A percentile compares a stretch with the other conserved stretches of the same genome.
Evolutionary conservation across 2,797 vertebrate genomes (phyloP).

Genomic region (Champsocephalus gunnari): DNA sequence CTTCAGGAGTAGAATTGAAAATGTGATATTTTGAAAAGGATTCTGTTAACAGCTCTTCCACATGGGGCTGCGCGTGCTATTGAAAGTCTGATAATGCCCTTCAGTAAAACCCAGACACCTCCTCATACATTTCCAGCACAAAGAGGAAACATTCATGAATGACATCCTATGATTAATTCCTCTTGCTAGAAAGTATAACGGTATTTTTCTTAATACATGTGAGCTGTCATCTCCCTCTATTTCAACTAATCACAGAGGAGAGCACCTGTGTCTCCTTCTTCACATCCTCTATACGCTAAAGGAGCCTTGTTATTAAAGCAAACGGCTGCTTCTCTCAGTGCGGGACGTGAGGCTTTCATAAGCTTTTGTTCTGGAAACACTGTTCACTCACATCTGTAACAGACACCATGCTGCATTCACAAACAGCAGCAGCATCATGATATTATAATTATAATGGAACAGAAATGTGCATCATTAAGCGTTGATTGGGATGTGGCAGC

Average conservation of each 20-base stretch:
- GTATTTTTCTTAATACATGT: slow-evolving; percentile 32
- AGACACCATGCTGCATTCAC: neutral
- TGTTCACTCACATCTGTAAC: slow-evolving; percentile 5
- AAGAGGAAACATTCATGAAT: slow-evolving; percentile 12
- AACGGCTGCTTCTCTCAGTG: slow-evolving; percentile 16
- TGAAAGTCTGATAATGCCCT: slow-evolving; percentile 1
- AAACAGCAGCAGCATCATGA: neutral
- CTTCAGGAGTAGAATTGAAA: neutral
- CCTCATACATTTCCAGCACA: slow-evolving; percentile 1
- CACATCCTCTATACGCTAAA: slow-evolving; percentile 36
- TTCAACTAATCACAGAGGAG: slow-evolving; percentile 53
- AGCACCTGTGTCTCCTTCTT: slow-evolving; percentile 48
- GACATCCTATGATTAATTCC: slow-evolving; percentile 56
- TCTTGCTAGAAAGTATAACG: slow-evolving; percentile 37
- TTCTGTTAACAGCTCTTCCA: neutral
- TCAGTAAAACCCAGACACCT: neutral
- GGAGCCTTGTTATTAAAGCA: slow-evolving; percentile 32
- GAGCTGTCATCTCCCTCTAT: slow-evolving; percentile 35
- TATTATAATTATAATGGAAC: neutral
- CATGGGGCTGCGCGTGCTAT: neutral
- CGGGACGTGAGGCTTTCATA: slow-evolving; percentile 3
- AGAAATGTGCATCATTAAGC: slow-evolving; percentile 5
- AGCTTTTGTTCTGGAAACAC: slow-evolving; percentile 3
- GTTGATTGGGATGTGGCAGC: slow-evolving; percentile 24
- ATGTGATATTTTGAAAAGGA: too few relatives aligned